These are phyloP conservation scores for Aptenodytes forsteri DNA, from an alignment of 2,113 vertebrate genomes.

Conservation along the genomic window DNA sequence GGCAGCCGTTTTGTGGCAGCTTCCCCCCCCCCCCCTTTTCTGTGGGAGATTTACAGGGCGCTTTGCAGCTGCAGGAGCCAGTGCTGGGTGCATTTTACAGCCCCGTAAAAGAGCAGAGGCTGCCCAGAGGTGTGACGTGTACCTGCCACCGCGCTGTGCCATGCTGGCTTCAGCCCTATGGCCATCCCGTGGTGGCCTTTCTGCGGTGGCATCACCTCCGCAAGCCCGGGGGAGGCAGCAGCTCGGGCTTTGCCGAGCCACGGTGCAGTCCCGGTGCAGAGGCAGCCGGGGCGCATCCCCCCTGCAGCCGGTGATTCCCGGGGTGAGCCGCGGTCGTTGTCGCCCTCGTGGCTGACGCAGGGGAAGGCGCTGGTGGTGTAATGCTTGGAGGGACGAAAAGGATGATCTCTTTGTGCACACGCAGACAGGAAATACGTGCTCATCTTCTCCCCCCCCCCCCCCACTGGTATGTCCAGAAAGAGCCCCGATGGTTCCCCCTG, in stretches of 20 bases:
- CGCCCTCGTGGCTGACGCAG: neutral
- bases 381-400: neutral
- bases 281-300: accelerated
- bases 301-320: accelerated
- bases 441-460: neutral
- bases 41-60: neutral
- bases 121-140: accelerated
- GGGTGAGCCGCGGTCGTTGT: accelerated
- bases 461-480: accelerated
- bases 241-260: neutral
- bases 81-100: accelerated
- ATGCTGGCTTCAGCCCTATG: neutral
- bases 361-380: too few relatives aligned
- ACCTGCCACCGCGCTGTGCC: neutral
- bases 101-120: neutral
- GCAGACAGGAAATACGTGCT: neutral
- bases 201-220: neutral
- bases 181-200: neutral
- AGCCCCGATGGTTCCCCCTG: neutral
- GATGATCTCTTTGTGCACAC: accelerated
- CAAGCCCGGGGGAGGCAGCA: neutral
- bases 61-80: neutral
- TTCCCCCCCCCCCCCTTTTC: neutral
- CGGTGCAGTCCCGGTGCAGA: accelerated
- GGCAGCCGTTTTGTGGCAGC: neutral